Base-by-base conservation (phyloP, 2,113 vertebrate genomes). In the Nanorana parkeri region DNA sequence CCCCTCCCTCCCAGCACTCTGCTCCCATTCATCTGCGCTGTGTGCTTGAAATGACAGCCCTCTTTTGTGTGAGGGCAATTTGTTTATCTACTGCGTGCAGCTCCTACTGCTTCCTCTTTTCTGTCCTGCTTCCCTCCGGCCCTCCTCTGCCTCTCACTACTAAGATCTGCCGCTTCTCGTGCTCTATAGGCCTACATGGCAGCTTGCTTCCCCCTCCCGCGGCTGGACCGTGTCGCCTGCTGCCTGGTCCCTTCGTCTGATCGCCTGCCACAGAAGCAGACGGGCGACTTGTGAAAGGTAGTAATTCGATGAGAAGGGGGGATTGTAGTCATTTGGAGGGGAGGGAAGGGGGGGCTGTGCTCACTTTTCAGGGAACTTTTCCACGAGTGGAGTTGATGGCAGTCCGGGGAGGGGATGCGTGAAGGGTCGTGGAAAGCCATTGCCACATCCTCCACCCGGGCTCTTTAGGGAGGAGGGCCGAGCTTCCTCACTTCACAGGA, bases 1-100 rank as follows among this genome's bases (percentile, higher is more conserved):
- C 65, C 51, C 68, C 29, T 21, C 55, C 58, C 52, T 85, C 63
- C 10, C 86, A 83, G 72, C 76, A 55, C 41, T 41, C 56, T 81
- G 26, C 56, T 55, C 86, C 3, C 78, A 68, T 88, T 88, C 85
- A 55, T 83, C 80, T 68, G 54, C 54, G 41, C 81, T 84, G 88
- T 87, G 86, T 86, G 81, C 81, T 11, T 86, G 63, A 84, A 87
- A 69, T 83, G 24, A 56, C 78, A 76, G 26, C n/a, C 80, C 85
- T 85, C 73, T 86, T 82, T 79, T 84, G 24, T 79, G n/a, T 78
- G 66, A 58, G 56, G 26, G 76, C 85, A 80, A 71, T 86, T 85
- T 85, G 11, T 81, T 84, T 78, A 64, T 84, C 60, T 66, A 80
- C 83, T 82, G 66, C 73, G 83, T 36, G 75, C 68, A 65, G 63